Evolutionary conservation across 2,797 vertebrate genomes (phyloP).

Genomic region (Sebastiscus albofasciatus): DNA sequence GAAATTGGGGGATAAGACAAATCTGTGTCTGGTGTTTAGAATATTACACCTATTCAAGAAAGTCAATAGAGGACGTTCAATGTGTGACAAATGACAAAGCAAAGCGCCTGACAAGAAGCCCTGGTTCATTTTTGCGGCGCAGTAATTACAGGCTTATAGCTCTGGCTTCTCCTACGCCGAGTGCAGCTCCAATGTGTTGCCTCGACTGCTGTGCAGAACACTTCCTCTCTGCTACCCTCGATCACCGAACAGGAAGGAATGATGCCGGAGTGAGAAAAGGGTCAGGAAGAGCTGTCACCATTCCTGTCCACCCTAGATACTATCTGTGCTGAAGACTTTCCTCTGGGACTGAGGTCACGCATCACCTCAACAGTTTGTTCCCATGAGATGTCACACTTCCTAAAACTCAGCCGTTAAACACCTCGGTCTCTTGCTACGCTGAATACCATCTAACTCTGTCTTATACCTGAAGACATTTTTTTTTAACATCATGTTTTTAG

Average conservation of each 20-base stretch:
- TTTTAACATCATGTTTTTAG: not conserved
- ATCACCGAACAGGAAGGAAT: constrained; percentile 65
- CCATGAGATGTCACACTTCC: constrained; percentile 70
- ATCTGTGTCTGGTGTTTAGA: constrained; percentile 1
- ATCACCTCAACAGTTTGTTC: constrained; percentile 69
- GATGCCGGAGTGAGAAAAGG: constrained; percentile 69
- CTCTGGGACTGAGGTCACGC: constrained; percentile 69
- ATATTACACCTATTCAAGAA: constrained; percentile 12
- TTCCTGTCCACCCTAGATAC: constrained; percentile 62
- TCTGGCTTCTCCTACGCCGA: not conserved
- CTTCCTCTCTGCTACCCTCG: constrained; percentile 48
- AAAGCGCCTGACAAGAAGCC: constrained; percentile 19
- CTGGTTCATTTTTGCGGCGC: not conserved
- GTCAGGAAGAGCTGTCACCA: constrained; percentile 74
- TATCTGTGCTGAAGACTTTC: constrained; percentile 63
- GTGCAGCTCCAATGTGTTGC: constrained; percentile 2
- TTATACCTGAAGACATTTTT: not conserved
- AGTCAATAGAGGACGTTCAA: constrained; percentile 6
- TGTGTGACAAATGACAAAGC: constrained; percentile 3
- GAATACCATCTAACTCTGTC: constrained; percentile 5
- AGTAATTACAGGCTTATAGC: not conserved
- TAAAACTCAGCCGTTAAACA: constrained; percentile 60
- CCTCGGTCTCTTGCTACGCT: constrained; percentile 23
- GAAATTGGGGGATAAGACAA: constrained; percentile 13
- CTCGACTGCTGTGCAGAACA: constrained; percentile 27